These are phyloP conservation scores for Tetramorium bicarinatum DNA, from an alignment of 2,888 invertebrate genomes.

Conservation along the genomic window DNA sequence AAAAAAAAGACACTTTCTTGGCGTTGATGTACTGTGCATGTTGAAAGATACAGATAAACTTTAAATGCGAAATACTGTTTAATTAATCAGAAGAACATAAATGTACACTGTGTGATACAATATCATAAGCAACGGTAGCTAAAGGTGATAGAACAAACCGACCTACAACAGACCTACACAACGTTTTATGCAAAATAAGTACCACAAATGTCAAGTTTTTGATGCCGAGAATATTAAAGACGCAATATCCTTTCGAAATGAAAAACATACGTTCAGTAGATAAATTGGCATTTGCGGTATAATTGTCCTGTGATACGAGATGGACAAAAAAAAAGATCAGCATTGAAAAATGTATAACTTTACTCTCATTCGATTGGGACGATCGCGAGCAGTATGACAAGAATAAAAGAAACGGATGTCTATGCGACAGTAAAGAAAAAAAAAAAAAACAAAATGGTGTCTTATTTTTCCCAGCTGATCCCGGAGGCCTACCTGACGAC, in stretches of 20 bases:
- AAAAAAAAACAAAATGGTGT: slow-evolving; percentile 16
- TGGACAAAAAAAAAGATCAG: slow-evolving; percentile 17
- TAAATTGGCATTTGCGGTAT: slow-evolving; percentile 40
- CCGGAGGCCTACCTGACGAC: slow-evolving; percentile 79
- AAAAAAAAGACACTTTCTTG: slow-evolving; percentile 5
- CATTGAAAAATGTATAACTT: slow-evolving; percentile 44
- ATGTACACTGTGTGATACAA: slow-evolving; percentile 51
- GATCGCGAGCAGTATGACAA: slow-evolving; percentile 60
- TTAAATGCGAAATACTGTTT: slow-evolving; percentile 29
- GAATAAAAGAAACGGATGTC: slow-evolving; percentile 61
- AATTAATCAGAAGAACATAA: slow-evolving; percentile 50
- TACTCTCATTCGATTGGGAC: slow-evolving; percentile 56
- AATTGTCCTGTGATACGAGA: slow-evolving; percentile 43
- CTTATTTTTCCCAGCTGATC: slow-evolving; percentile 74
- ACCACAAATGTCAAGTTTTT: slow-evolving; percentile 35
- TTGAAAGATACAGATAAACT: slow-evolving; percentile 18
- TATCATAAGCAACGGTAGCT: slow-evolving; percentile 55
- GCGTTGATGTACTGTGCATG: slow-evolving; percentile 41
- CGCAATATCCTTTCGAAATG: not conserved
- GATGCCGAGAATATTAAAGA: slow-evolving; percentile 2
- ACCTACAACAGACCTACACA: slow-evolving; percentile 52
- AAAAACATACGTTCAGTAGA: slow-evolving; percentile 2
- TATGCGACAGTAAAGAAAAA: slow-evolving; percentile 61
- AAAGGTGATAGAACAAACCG: slow-evolving; percentile 51
- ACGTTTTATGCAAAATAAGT: slow-evolving; percentile 33